Evolutionary conservation across 2,113 vertebrate genomes (phyloP), one percentile per base, ranked within the genome.

Genomic region (Eupsittula cactorum): DNA sequence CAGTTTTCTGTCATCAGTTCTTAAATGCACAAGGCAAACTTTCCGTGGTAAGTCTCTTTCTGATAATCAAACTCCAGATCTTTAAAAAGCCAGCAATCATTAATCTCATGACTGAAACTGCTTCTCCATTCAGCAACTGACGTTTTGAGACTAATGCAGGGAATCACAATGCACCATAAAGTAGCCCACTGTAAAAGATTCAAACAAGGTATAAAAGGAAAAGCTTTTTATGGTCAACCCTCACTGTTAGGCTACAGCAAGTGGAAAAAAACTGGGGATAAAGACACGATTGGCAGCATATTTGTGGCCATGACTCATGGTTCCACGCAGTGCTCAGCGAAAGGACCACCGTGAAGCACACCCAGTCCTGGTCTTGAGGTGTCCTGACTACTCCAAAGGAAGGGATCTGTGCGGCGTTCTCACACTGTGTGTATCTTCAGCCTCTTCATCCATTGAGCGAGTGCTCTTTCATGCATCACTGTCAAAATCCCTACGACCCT

Each of bases 81-180:
- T 63, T 78, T 70, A 52, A 62, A 71, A 88, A 86, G 28, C 7
- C 76, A 24, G 9, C n/a, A 42, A 41, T 67, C 74, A 60, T 31
- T 65, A 62, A 27, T 70, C 73, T 81, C n/a, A 62, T 41, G 37
- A 78, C 49, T 89, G 60, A 42, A 86, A 70, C 14, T 70, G 29
- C 41, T 89, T 65, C 46, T 86, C 84, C 49, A 31, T 71, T 94
- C 75, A 75, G 42, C 57, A 93, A 33, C 42, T 79, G 70, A 76
- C 79, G 27, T 64, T 73, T 92, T 79, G 55, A 85, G 64, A 82
- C 35, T 15, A 90, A 64, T 39, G 52, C 47, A 76, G 41, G 23
- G 47, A 88, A 83, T 42, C 28, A 53, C 67, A 80, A 76, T 44
- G 76, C 15, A 64, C 10, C 62, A 68, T 16, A 68, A 50, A 55